phyloP scores from a whole-genome alignment of 2,113 vertebrate genomes.

The Tinamus guttatus region DNA sequence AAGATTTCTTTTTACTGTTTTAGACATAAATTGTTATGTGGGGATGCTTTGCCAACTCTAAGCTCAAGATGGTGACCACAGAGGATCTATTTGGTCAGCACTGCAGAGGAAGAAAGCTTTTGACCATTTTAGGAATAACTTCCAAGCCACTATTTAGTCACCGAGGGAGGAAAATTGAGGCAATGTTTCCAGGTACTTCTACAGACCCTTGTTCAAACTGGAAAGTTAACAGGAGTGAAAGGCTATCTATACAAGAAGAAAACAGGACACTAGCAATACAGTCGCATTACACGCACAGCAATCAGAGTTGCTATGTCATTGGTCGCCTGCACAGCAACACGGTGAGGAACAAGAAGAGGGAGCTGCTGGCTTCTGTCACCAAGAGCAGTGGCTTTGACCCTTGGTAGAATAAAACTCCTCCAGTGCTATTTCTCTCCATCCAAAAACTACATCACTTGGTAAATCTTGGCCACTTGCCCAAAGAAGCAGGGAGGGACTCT shows the following conservation, averaged over 20 bases:
- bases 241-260: neutral
- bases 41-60: neutral
- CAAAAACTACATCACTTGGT: neutral
- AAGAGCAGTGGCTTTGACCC: neutral
- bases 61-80: neutral
- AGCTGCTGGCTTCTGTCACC: neutral
- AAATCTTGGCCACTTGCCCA: neutral
- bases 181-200: neutral
- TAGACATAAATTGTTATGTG: rapidly evolving
- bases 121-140: neutral
- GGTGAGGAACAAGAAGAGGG: neutral
- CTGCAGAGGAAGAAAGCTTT: rapidly evolving
- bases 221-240: neutral
- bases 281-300: rapidly evolving
- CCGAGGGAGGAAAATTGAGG: neutral
- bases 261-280: neutral
- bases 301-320: neutral
- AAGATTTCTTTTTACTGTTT: neutral
- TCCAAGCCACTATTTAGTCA: neutral
- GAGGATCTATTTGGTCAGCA: neutral
- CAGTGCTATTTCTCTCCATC: neutral
- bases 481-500: neutral
- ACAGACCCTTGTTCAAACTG: neutral
- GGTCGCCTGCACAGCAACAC: neutral
- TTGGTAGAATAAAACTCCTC: neutral